Percentiles rank a stretch among this genome's conserved stretches.
Evolutionary conservation across 2,888 invertebrate species (phyloP).

Genomic region (Idaea biselata): DNA sequence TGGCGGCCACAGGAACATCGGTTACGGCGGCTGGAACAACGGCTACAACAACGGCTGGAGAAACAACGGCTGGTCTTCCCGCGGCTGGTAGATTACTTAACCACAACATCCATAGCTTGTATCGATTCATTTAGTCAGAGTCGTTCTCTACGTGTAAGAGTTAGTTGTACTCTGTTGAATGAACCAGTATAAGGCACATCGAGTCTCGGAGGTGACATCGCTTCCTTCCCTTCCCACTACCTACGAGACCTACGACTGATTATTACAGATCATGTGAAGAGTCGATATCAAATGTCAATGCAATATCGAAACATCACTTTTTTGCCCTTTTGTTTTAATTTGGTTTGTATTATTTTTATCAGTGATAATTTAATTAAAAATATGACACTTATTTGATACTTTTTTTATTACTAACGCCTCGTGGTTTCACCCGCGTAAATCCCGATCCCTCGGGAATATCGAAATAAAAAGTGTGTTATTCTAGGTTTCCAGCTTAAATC

Average conservation of each 20-base stretch:
- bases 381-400: neutral
- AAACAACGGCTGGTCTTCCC: no score
- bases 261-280: neutral
- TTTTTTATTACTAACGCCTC: neutral
- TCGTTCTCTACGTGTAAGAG: no score
- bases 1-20: slow-evolving; percentile 38
- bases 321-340: neutral
- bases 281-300: neutral
- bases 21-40: slow-evolving; percentile 22
- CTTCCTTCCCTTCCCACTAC: neutral
- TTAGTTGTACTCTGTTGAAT: no score
- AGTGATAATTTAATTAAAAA: neutral
- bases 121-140: neutral
- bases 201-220: no score
- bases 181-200: no score
- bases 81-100: neutral
- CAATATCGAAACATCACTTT: neutral
- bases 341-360: neutral
- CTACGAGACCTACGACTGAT: neutral
- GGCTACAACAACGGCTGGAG: neutral
- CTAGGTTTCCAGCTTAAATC: no score
- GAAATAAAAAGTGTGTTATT: no score
- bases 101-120: neutral
- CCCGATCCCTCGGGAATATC: no score
- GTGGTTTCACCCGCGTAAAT: no score